Percentiles rank a stretch among this genome's conserved stretches.
phyloP scores from a whole-genome alignment of 2,113 vertebrate genomes.

The Motacilla alba region DNA sequence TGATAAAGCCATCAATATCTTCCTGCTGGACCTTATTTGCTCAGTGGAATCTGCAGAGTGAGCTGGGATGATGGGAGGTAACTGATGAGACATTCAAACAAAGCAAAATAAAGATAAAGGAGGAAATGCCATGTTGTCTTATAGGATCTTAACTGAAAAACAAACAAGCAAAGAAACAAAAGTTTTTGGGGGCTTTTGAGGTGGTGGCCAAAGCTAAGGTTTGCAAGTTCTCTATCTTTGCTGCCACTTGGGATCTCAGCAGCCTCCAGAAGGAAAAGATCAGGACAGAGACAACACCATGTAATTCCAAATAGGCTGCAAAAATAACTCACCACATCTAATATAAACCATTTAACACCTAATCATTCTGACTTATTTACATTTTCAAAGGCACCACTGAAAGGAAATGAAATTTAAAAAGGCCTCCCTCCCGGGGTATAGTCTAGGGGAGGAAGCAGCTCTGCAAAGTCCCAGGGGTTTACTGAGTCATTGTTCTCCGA shows the following conservation, averaged over 20 bases:
- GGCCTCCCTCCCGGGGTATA: neutral
- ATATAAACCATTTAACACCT: neutral
- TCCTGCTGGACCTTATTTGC: slow-evolving; percentile 66
- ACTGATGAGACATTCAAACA: slow-evolving; percentile 20
- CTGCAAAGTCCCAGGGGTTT: slow-evolving; percentile 10
- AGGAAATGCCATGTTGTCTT: neutral
- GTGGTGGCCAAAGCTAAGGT: neutral
- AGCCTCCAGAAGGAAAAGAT: neutral
- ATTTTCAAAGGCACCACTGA: neutral
- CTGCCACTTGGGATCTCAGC: neutral
- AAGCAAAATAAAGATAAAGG: neutral
- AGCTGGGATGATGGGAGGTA: neutral
- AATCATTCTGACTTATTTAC: neutral
- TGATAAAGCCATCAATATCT: slow-evolving; percentile 87
- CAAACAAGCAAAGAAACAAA: neutral
- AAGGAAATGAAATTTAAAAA: slow-evolving; percentile 12
- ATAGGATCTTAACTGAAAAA: neutral
- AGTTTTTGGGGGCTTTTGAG: neutral
- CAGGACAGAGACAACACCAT: neutral
- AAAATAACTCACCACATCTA: neutral
- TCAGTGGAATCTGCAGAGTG: slow-evolving; percentile 37
- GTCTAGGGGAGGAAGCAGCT: neutral
- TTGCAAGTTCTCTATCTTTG: neutral
- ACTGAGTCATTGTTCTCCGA: slow-evolving; percentile 1
- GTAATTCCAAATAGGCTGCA: neutral